These are phyloP conservation scores for Linepithema humile DNA, from an alignment of 1,140 invertebrate genomes.

Conservation along the genomic window DNA sequence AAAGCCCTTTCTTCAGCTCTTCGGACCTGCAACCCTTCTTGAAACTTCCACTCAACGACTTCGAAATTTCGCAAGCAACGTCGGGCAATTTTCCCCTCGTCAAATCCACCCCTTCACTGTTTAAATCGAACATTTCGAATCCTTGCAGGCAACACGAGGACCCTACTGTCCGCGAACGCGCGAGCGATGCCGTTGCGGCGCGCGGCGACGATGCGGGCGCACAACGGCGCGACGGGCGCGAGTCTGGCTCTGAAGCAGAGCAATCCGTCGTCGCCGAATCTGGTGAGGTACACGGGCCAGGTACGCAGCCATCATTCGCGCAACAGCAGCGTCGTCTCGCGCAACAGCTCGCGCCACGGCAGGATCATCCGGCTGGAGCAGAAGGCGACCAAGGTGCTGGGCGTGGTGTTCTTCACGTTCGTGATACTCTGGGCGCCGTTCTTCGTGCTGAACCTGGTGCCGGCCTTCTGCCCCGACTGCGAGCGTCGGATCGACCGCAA, in stretches of 20 bases:
- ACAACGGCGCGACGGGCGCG: conserved; percentile 81
- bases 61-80: background rate
- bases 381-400: conserved; percentile 97
- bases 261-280: conserved; percentile 82
- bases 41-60: background rate
- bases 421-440: conserved; percentile 97
- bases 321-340: conserved; percentile 91
- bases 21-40: background rate
- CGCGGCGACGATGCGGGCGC: conserved; percentile 85
- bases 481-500: conserved; percentile 89
- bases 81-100: no score
- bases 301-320: conserved; percentile 88
- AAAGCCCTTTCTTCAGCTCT: no score
- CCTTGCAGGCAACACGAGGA: conserved; percentile 79
- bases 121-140: conserved; percentile 11
- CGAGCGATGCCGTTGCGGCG: conserved; percentile 84
- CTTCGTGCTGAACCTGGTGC: conserved; percentile 94
- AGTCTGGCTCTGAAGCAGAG: conserved; percentile 70
- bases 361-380: conserved; percentile 93
- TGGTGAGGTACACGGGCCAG: conserved; percentile 77
- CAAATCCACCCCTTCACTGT: background rate
- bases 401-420: conserved; percentile 97
- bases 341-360: conserved; percentile 92
- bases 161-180: conserved; percentile 75
- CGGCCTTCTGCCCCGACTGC: conserved; percentile 91